Evolutionary conservation across 2,888 invertebrate species (phyloP), one percentile per base, ranked within the genome.

Genomic region (Villa cingulata): DNA sequence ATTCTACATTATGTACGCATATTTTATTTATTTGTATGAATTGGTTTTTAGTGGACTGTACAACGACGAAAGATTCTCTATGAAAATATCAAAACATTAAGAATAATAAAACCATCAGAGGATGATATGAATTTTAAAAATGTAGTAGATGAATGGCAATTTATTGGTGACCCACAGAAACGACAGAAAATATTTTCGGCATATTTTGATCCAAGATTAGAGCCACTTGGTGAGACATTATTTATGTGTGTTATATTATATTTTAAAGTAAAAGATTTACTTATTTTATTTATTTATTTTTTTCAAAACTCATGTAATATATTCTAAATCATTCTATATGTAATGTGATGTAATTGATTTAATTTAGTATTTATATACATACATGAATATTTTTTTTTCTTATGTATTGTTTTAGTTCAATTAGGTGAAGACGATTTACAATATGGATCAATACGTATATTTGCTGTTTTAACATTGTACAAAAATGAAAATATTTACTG

Each of bases 121-220:
- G 10, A 32, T 12, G 10, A 32, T 1, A 32, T 32, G 12, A 32
- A 5, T 23, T 23, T 7, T 23, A 23, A 23, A 32, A 3, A 32
- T 32, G 3, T 12, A 7, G 12, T 12, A 3, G 65, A 67, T 51
- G 59, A 58, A 18, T 67, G 68, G 68, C 57, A 59, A 10, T 50
- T 53, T 34, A 62, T 68, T 15, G 67, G 67, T 0, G 60, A 63
- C 38, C 50, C 57, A 7, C 53, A 56, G 3, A 48, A 59, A 23
- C 50, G 60, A 18, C 65, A 66, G 46, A 62, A 62, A 45, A 60
- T 71, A 4, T 71, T 66, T 50, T 65, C 71, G 1, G 70, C 70
- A 1, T 71, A 69, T 52, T 64, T 70, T 37, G 71, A 71, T 57
- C 51, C 55, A 2, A 57, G 71, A 42, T 62, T 64, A 2, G 66